Evolutionary conservation across 2,888 invertebrate species (phyloP).

Genomic region (Mimas tiliae): DNA sequence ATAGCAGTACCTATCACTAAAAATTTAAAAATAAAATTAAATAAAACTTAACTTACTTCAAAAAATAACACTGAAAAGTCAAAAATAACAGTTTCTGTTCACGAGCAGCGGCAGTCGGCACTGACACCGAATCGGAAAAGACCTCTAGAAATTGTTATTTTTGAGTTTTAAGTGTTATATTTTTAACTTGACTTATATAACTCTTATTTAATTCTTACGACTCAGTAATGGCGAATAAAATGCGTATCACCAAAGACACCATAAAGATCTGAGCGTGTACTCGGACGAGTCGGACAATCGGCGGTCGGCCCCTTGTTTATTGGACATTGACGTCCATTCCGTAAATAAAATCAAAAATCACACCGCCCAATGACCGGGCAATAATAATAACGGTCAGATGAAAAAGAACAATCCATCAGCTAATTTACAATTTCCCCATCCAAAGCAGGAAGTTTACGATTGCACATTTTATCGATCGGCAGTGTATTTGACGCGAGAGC

Average conservation of each 20-base stretch:
- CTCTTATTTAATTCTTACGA: background rate
- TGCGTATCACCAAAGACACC: background rate
- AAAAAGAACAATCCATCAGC: constrained; percentile 77
- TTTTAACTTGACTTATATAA: too few species aligned
- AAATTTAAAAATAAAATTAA: too few species aligned
- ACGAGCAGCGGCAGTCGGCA: too few species aligned
- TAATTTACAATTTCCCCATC: constrained; percentile 79
- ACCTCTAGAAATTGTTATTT: too few species aligned
- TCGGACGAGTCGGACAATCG: background rate
- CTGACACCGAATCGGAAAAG: too few species aligned
- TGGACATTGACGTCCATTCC: constrained; percentile 25
- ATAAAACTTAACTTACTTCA: too few species aligned
- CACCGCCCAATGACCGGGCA: constrained; percentile 48
- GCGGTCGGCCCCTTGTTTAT: constrained; percentile 25
- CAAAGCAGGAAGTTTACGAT: constrained; percentile 79
- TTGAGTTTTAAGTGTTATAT: too few species aligned
- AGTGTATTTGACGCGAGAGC: constrained; percentile 63
- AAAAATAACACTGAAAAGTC: too few species aligned
- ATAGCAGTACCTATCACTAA: too few species aligned
- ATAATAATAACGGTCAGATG: constrained; percentile 74
- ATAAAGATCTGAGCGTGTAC: background rate
- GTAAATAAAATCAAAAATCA: constrained; percentile 28
- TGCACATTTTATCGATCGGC: constrained; percentile 79
- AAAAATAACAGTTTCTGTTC: too few species aligned
- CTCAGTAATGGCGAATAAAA: background rate